These are phyloP conservation scores for Tachysurus fulvidraco DNA, from an alignment of 2,113 vertebrate species.

Conservation along the genomic window DNA sequence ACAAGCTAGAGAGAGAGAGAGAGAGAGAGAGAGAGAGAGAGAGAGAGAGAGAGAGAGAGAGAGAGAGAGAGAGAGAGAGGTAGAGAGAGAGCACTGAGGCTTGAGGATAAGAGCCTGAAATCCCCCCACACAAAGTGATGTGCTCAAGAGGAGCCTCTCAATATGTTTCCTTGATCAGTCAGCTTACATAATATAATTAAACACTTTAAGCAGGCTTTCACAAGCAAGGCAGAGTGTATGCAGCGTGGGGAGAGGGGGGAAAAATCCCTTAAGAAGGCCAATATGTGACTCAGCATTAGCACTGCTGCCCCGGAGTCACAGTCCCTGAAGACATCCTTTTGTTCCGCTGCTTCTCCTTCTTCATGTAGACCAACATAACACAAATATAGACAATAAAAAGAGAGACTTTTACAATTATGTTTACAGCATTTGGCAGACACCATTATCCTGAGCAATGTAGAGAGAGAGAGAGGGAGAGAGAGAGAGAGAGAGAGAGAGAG, in stretches of 20 bases:
- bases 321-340: slow-evolving; percentile 40
- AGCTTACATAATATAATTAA: slow-evolving; percentile 76
- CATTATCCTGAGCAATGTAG: background rate
- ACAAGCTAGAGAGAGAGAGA: background rate
- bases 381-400: background rate
- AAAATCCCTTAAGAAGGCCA: slow-evolving; percentile 56
- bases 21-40: slow-evolving; percentile 5
- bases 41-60: slow-evolving; percentile 7
- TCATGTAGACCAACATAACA: slow-evolving; percentile 1
- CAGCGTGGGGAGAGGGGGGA: slow-evolving; percentile 45
- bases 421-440: no score
- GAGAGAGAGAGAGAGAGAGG: background rate
- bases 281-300: slow-evolving; percentile 48
- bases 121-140: slow-evolving; percentile 50
- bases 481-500: background rate
- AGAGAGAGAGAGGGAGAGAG: background rate
- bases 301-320: slow-evolving; percentile 45
- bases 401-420: background rate
- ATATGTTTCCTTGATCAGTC: slow-evolving; percentile 67
- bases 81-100: slow-evolving; percentile 36
- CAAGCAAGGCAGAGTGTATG: slow-evolving; percentile 54
- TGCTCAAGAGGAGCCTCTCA: slow-evolving; percentile 58
- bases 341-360: slow-evolving; percentile 35
- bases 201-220: slow-evolving; percentile 68
- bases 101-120: slow-evolving; percentile 48